Conservation (phyloP, 2,797 vertebrate genomes). For the Enteromius paludinosus region DNA sequence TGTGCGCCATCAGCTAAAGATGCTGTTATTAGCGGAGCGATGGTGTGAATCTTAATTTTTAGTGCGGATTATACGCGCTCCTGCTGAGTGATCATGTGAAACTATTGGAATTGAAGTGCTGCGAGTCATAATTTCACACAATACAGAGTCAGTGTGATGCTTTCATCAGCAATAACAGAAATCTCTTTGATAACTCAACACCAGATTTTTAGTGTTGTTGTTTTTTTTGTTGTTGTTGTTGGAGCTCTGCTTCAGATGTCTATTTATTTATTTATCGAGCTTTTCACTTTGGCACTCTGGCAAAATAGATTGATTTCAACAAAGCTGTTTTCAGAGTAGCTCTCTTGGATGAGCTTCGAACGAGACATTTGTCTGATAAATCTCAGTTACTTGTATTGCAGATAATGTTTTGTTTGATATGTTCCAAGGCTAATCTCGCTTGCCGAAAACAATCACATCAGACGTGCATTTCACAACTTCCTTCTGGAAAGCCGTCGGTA, state of each 20-base stretch:
- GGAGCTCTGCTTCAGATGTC: slow-evolving; percentile 38
- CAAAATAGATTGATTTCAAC: slow-evolving; percentile 47
- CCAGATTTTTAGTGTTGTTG: not conserved
- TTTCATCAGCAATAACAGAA: slow-evolving; percentile 36
- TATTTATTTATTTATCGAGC: slow-evolving; percentile 41
- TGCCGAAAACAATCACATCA: slow-evolving; percentile 76
- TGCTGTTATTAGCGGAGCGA: not conserved
- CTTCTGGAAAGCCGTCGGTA: slow-evolving; percentile 74
- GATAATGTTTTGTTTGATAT: slow-evolving; percentile 77
- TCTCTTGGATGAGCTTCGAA: slow-evolving; percentile 62
- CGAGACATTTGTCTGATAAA: slow-evolving; percentile 76
- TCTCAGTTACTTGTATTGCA: slow-evolving; percentile 75
- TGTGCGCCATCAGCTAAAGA: not conserved
- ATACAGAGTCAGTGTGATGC: not conserved
- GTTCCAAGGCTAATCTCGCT: slow-evolving; percentile 79
- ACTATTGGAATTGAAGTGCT: slow-evolving; percentile 38
- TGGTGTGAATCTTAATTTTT: slow-evolving; percentile 20
- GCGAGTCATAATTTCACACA: slow-evolving; percentile 44
- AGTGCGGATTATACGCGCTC: slow-evolving; percentile 3
- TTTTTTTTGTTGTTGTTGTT: not conserved
- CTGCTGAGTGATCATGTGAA: slow-evolving; percentile 39
- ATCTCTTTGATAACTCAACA: slow-evolving; percentile 26
- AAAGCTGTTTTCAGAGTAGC: slow-evolving; percentile 45
- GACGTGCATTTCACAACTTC: slow-evolving; percentile 73
- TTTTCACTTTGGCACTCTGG: slow-evolving; percentile 13